Evolutionary conservation across 2,888 invertebrate species (phyloP), one percentile per base, ranked within the genome.

Genomic region (Tortricodes alternella): DNA sequence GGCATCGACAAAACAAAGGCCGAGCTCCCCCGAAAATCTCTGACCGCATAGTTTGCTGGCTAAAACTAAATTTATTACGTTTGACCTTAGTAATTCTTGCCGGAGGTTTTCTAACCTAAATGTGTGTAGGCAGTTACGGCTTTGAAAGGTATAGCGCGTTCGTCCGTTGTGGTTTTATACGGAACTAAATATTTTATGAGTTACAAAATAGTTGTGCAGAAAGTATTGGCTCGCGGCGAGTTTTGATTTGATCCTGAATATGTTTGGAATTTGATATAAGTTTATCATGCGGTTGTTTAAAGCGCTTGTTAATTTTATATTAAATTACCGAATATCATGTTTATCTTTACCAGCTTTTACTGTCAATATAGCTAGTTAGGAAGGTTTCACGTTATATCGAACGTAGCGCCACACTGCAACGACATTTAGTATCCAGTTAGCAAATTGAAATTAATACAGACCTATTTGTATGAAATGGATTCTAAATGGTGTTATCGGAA

Each of bases 41-140:
- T 78, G 77, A 88, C 87, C 87, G 75, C 87, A 85, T 83, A 86
- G 83, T 87, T 88, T 81, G 81, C 74, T 75, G 82, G 76, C 85
- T 85, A 83, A 88, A 89, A 88, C 85, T 85, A 89, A 89, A 89
- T 89, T 89, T 89, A 89, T 89, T 89, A 86, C 88, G 70, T 88
- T 85, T 87, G 86, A 86, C 88, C 89, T 89, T 85, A 85, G 87
- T 86, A 85, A 86, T 85, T 86, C 88, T 85, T 83, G 80, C 78
- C 78, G 76, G 79, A 84, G 85, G 85, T 85, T 85, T 85, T 84
- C 82, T 79, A 80, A 82, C 74, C 79, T 79, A 78, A 81, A 83
- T 79, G 79, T 77, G 78, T 83, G 80, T 80, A 83, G 82, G 77
- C 76, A 78, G 84, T 80, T 80, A 79, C 77, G 76, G 81, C 78